phyloP scores from a whole-genome alignment of 2,797 vertebrate genomes.

The Eulemur coronatus region DNA sequence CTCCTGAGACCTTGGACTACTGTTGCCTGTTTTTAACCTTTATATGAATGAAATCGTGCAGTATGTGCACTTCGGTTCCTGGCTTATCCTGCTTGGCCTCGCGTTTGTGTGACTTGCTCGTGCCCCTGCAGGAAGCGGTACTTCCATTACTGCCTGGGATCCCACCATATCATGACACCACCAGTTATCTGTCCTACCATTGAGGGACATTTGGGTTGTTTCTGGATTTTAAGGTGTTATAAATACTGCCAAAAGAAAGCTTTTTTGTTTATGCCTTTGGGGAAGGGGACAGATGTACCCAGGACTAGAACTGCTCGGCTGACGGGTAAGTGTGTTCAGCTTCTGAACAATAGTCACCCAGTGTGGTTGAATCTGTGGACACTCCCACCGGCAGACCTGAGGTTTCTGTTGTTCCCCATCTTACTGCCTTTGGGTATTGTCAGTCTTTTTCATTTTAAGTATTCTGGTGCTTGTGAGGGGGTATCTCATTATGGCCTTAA shows the following conservation, averaged over 20 bases:
- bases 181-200: not conserved
- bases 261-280: not conserved
- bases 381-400: not conserved
- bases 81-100: not conserved
- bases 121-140: too few relatives aligned
- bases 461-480: not conserved
- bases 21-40: not conserved
- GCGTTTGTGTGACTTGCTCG: not conserved
- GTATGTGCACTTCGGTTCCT: not conserved
- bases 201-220: not conserved
- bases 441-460: not conserved
- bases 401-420: rapidly evolving
- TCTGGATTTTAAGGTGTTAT: not conserved
- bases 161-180: not conserved
- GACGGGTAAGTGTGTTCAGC: rapidly evolving
- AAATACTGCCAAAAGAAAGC: not conserved
- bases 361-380: rapidly evolving
- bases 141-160: not conserved
- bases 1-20: not conserved
- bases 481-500: not conserved
- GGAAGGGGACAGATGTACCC: too few relatives aligned
- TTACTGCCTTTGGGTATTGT: not conserved
- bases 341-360: not conserved
- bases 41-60: not conserved
- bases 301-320: not conserved